Conservation (phyloP, 1,140 invertebrate species). For the Leptinotarsa lineolata region DNA sequence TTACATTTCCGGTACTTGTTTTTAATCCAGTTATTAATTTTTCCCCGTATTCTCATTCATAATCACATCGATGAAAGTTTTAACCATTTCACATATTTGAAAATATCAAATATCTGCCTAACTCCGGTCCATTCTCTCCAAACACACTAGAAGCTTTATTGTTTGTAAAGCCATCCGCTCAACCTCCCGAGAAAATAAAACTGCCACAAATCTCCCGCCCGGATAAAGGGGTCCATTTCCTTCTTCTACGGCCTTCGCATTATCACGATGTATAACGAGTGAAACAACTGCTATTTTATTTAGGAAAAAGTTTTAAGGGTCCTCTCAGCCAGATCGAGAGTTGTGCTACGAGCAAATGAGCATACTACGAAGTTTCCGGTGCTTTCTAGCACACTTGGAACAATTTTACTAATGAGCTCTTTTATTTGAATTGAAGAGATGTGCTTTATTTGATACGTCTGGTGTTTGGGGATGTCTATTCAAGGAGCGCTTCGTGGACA, state of each 20-base stretch:
- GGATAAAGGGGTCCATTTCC: slow-evolving; percentile 31
- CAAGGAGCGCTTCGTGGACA: too few species aligned
- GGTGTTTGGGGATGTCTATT: not conserved
- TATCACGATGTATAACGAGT: slow-evolving; percentile 33
- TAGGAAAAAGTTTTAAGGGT: slow-evolving; percentile 33
- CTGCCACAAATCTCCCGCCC: slow-evolving; percentile 43
- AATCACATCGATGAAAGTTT: too few species aligned
- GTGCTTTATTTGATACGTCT: not conserved
- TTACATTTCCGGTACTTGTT: too few species aligned
- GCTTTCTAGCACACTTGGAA: not conserved
- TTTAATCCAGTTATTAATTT: too few species aligned
- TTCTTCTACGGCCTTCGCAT: slow-evolving; percentile 22
- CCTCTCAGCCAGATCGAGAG: slow-evolving; percentile 13
- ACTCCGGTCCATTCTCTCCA: too few species aligned
- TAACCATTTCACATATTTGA: too few species aligned
- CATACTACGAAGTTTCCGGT: not conserved
- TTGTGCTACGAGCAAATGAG: slow-evolving; percentile 2
- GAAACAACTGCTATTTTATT: slow-evolving; percentile 39
- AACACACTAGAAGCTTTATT: slow-evolving; percentile 31
- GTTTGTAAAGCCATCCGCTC: slow-evolving; percentile 44
- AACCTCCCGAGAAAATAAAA: slow-evolving; percentile 43
- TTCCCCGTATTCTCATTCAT: too few species aligned
- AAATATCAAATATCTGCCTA: too few species aligned
- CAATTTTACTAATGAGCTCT: slow-evolving; percentile 1
- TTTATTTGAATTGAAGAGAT: not conserved